Evolutionary conservation across 2,888 invertebrate species (phyloP).

Genomic region (Apomyelois bistriatella): DNA sequence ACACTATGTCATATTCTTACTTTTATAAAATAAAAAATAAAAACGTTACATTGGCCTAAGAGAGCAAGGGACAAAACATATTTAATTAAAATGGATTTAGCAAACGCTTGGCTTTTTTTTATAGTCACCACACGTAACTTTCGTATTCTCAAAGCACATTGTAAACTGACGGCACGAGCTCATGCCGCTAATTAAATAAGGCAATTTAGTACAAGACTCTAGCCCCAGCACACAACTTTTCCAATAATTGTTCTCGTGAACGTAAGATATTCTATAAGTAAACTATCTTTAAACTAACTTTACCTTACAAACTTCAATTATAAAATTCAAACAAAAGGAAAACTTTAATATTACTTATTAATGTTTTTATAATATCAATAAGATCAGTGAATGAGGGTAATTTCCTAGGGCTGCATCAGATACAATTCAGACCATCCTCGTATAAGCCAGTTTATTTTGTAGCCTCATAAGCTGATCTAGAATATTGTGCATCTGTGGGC

Average conservation of each 20-base stretch:
- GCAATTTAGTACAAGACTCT: neutral
- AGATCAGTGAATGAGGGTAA: neutral
- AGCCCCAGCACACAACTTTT: neutral
- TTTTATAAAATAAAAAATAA: too few species aligned
- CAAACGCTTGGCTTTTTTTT: too few species aligned
- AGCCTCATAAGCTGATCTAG: too few species aligned
- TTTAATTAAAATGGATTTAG: too few species aligned
- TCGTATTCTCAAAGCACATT: too few species aligned
- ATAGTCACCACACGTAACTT: too few species aligned
- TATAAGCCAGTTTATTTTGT: neutral
- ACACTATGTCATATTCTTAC: too few species aligned
- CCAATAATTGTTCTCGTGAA: neutral
- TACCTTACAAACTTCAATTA: neutral
- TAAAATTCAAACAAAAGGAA: neutral
- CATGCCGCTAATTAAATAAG: too few species aligned
- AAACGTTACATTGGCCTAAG: too few species aligned
- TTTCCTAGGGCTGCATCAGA: neutral
- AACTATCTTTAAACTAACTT: neutral
- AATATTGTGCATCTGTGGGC: too few species aligned
- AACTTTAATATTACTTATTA: neutral
- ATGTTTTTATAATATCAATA: neutral
- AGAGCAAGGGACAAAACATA: too few species aligned
- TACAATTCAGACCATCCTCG: constrained; percentile 1
- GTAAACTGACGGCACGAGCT: too few species aligned
- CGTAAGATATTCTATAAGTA: neutral